Evolutionary conservation across 2,888 invertebrate genomes (phyloP).

Genomic region (Cosmia trapezina): DNA sequence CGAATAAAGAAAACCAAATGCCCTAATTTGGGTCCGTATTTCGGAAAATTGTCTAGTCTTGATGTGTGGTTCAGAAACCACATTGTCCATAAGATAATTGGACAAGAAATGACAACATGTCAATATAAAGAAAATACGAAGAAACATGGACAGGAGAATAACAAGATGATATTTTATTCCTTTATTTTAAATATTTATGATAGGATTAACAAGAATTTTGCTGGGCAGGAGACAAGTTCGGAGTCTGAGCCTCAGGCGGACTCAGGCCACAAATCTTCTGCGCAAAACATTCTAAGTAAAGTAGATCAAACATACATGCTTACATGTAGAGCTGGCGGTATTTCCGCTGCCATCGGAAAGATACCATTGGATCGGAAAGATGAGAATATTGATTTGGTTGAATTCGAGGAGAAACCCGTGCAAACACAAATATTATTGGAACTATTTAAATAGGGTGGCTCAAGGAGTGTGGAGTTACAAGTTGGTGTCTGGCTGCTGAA

Average conservation of each 20-base stretch:
- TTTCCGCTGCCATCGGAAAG: slow-evolving; percentile 5
- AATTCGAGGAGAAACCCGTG: slow-evolving; percentile 21
- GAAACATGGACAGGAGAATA: slow-evolving; percentile 21
- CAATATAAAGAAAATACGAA: slow-evolving; percentile 29
- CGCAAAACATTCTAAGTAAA: slow-evolving; percentile 42
- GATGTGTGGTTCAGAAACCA: slow-evolving; percentile 1
- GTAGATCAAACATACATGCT: slow-evolving; percentile 47
- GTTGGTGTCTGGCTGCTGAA: not conserved
- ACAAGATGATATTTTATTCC: slow-evolving; percentile 37
- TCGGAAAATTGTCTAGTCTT: not conserved
- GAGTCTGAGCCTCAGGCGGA: not conserved
- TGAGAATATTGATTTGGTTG: slow-evolving; percentile 47
- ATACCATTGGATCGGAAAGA: slow-evolving; percentile 22
- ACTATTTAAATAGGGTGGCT: slow-evolving; percentile 32
- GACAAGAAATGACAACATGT: slow-evolving; percentile 13
- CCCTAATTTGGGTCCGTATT: not conserved
- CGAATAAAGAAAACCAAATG: not conserved
- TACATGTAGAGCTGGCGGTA: slow-evolving; percentile 11
- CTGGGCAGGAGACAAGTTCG: slow-evolving; percentile 19
- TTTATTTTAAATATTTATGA: slow-evolving; percentile 54
- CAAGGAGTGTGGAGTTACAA: slow-evolving; percentile 24
- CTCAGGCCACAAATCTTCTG: slow-evolving; percentile 36
- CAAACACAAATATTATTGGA: slow-evolving; percentile 40
- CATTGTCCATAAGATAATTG: slow-evolving; percentile 32
- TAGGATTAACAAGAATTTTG: slow-evolving; percentile 35